A percentile compares a stretch with the other conserved stretches of the same genome.
phyloP scores from a whole-genome alignment of 2,797 vertebrate genomes.

The Atherinosoma microstoma region DNA sequence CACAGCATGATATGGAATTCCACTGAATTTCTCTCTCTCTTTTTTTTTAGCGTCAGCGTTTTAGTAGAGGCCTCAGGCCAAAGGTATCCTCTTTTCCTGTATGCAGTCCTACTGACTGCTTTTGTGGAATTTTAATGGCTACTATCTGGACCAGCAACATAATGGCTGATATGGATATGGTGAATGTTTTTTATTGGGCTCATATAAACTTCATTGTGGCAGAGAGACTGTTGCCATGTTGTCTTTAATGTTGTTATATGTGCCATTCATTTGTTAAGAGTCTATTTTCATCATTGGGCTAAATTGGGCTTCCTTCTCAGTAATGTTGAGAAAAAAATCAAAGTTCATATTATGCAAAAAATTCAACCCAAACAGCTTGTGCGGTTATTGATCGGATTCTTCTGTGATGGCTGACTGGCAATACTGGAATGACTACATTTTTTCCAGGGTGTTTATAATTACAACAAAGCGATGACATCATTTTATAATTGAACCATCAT shows the following conservation, averaged over 20 bases:
- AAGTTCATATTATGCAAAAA: slow-evolving; percentile 30
- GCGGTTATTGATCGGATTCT: slow-evolving; percentile 25
- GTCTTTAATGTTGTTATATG: slow-evolving; percentile 31
- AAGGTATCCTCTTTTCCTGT: slow-evolving; percentile 51
- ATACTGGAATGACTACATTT: slow-evolving; percentile 19
- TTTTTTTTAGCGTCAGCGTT: slow-evolving; percentile 19
- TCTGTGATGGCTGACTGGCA: slow-evolving; percentile 11
- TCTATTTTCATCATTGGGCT: slow-evolving; percentile 44
- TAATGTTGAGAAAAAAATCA: slow-evolving; percentile 16
- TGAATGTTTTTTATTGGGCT: slow-evolving; percentile 19
- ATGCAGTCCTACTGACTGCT: slow-evolving; percentile 34
- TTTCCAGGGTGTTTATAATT: slow-evolving; percentile 37
- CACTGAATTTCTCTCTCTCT: slow-evolving; percentile 18
- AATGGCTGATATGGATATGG: slow-evolving; percentile 51
- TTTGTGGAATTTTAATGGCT: slow-evolving; percentile 76
- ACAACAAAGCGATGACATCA: slow-evolving; percentile 21
- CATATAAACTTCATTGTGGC: slow-evolving; percentile 18
- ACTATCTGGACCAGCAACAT: slow-evolving; percentile 38
- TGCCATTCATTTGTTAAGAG: slow-evolving; percentile 14
- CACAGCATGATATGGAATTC: slow-evolving; percentile 76
- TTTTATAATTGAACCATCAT: slow-evolving; percentile 2
- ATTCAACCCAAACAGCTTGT: slow-evolving; percentile 17
- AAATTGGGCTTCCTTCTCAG: slow-evolving; percentile 12
- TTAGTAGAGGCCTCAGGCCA: slow-evolving; percentile 41
- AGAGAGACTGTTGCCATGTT: slow-evolving; percentile 8